These are phyloP conservation scores for Peromyscus maniculatus DNA, from an alignment of 2,113 vertebrate species.

Conservation along the genomic window DNA sequence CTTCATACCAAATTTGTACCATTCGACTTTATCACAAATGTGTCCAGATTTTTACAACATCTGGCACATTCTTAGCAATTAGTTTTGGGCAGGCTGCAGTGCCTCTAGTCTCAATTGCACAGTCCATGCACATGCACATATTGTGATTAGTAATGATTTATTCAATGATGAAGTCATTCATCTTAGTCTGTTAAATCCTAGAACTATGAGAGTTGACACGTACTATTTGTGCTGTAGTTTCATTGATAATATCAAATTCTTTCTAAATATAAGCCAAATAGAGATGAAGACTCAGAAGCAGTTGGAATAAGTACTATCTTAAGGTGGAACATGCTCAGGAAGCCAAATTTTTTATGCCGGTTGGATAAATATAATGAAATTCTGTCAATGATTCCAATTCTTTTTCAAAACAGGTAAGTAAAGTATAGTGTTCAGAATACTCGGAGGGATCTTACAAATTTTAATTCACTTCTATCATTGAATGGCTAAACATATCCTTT, in stretches of 20 bases:
- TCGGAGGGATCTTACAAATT: constrained; percentile 22
- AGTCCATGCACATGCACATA: constrained; percentile 83
- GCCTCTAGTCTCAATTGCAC: constrained; percentile 78
- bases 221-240: constrained; percentile 72
- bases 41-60: constrained; percentile 86
- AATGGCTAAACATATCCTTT: constrained; percentile 56
- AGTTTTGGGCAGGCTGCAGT: constrained; percentile 83
- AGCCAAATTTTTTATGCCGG: constrained; percentile 25
- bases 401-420: constrained; percentile 58
- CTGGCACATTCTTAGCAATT: constrained; percentile 88
- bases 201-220: constrained; percentile 78
- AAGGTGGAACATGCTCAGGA: not conserved
- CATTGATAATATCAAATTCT: constrained; percentile 76
- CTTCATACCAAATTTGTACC: constrained; percentile 73
- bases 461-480: constrained; percentile 39
- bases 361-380: constrained; percentile 27
- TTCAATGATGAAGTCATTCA: constrained; percentile 83
- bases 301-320: constrained; percentile 44
- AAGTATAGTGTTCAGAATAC: constrained; percentile 29
- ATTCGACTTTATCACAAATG: constrained; percentile 67
- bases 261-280: constrained; percentile 61
- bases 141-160: constrained; percentile 87
- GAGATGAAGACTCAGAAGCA: constrained; percentile 56
- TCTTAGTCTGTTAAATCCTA: constrained; percentile 83
- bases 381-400: constrained; percentile 51